phyloP scores from a whole-genome alignment of 2,113 vertebrate species.

The Catharus fuscescens region DNA sequence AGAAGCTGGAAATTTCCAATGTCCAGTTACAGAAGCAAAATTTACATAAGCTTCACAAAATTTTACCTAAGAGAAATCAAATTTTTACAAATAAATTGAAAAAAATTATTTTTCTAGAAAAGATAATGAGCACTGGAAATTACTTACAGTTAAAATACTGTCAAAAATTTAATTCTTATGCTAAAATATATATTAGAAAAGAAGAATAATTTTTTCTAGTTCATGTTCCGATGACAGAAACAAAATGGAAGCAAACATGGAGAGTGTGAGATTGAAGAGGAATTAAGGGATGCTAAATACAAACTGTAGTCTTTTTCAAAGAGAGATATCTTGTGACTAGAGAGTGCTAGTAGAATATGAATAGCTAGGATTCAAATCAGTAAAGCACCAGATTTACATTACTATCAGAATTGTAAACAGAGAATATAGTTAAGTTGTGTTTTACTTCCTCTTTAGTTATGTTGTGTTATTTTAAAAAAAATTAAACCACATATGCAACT shows the following conservation, averaged over 20 bases:
- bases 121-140: background rate
- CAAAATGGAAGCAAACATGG: background rate
- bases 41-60: background rate
- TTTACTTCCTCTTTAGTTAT: background rate
- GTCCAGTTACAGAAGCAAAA: background rate
- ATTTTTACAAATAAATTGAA: background rate
- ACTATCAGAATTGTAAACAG: background rate
- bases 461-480: background rate
- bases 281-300: background rate
- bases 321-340: background rate
- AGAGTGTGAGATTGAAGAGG: background rate
- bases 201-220: background rate
- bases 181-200: background rate
- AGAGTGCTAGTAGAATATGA: background rate
- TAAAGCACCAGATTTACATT: background rate
- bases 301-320: background rate
- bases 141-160: background rate
- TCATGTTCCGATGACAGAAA: background rate
- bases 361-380: background rate
- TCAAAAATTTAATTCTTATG: background rate
- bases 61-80: background rate
- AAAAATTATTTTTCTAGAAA: background rate
- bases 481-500: conserved; percentile 16
- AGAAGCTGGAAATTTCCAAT: background rate
- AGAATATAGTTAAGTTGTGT: background rate